Evolutionary conservation across 2,797 vertebrate genomes (phyloP), one percentile per base, ranked within the genome.

Genomic region (Cyclura pinguis): DNA sequence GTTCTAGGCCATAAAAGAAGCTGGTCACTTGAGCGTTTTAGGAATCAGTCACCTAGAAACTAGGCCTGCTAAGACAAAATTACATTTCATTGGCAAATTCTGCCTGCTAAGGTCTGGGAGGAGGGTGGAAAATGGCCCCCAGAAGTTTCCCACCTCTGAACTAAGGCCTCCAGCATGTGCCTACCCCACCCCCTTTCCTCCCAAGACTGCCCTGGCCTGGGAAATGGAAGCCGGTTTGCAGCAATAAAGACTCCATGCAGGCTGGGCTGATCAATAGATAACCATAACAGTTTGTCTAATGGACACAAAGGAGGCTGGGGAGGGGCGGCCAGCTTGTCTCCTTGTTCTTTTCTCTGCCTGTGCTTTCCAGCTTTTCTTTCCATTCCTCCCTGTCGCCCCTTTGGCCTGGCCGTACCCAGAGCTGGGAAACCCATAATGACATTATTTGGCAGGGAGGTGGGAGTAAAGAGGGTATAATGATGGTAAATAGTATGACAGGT

Each of bases 251-350:
- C 24, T 14, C 35, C 1, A 24, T 10, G 5, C 50, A 47, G n/a
- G 64, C 50, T 10, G 27, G 52, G 57, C 74, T 35, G 88, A 91
- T 94, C 90, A 85, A 93, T 92, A 91, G 47, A 57, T 24, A 50
- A 78, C 76, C 83, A 89, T 73, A 27, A 59, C 76, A 14, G 88
- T 6, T 29, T 29, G 4, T 22, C 89, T 90, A 90, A 90, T 86
- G 89, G 89, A 90, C 32, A 5, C 50, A 55, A 24, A 52, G 76
- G 29, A 73, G 38, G 22, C 6, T 24, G 69, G 18, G 52, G 52
- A 12, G 52, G 57, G 1, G 83, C 16, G 18, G 16, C 12, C 52
- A 14, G 14, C 59, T 42, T 0, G 13, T 27, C 22, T 77, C 57
- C 32, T 57, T 64, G 20, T 2, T 32, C n/a, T 22, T 69, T 38